These are phyloP conservation scores for Eciton burchellii DNA, from an alignment of 1,140 invertebrate species.

Conservation along the genomic window DNA sequence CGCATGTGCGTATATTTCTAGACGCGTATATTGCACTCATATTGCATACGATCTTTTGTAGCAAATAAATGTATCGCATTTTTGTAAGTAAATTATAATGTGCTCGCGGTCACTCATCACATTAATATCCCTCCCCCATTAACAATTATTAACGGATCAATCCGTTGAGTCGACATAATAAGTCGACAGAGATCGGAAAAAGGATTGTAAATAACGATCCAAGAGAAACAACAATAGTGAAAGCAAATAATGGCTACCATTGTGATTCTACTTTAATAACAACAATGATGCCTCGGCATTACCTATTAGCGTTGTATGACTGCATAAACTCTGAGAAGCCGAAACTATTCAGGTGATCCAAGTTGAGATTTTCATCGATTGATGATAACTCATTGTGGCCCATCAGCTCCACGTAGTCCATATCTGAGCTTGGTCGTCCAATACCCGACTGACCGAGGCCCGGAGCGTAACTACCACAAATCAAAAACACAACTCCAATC, in stretches of 20 bases:
- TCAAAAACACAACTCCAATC: slow-evolving; percentile 85
- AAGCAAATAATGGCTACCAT: no score
- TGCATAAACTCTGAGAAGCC: slow-evolving; percentile 82
- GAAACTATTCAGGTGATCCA: slow-evolving; percentile 81
- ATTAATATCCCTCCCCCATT: slow-evolving; percentile 64
- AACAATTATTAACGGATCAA: slow-evolving; percentile 34
- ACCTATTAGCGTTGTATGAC: slow-evolving; percentile 81
- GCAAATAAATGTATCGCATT: not conserved
- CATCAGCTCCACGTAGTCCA: slow-evolving; percentile 84
- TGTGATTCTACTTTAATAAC: not conserved
- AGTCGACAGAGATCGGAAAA: slow-evolving; percentile 34
- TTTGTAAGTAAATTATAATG: slow-evolving; percentile 17
- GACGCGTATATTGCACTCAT: no score
- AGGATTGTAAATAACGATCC: not conserved
- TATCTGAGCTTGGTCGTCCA: slow-evolving; percentile 79
- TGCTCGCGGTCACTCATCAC: not conserved
- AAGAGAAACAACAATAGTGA: no score
- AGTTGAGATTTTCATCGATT: slow-evolving; percentile 84
- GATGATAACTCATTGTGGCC: slow-evolving; percentile 78
- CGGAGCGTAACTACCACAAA: slow-evolving; percentile 84
- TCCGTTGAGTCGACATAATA: slow-evolving; percentile 14
- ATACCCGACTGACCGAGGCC: slow-evolving; percentile 83
- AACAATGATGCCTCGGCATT: slow-evolving; percentile 61
- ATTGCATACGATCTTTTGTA: no score
- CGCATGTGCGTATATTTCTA: no score